Evolutionary conservation across 2,797 vertebrate species (phyloP).

Genomic region (Anabas testudineus): DNA sequence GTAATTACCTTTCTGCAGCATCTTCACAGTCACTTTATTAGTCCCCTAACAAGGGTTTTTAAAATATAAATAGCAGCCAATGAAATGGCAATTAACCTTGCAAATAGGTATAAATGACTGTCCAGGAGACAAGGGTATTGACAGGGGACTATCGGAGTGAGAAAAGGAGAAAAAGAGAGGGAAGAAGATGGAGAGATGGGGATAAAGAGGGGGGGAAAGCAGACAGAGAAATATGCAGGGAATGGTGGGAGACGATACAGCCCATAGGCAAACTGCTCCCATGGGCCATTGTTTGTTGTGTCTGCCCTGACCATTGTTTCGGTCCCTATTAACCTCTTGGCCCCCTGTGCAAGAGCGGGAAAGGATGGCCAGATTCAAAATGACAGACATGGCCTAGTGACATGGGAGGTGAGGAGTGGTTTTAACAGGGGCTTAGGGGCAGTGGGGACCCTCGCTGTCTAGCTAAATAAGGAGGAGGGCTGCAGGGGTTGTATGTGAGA

Average conservation of each 20-base stretch:
- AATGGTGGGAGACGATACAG: conserved; percentile 65
- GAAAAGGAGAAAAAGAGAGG: conserved; percentile 24
- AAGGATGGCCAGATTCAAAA: conserved; percentile 84
- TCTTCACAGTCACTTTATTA: conserved; percentile 84
- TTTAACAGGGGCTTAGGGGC: conserved; percentile 73
- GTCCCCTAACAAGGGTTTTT: conserved; percentile 80
- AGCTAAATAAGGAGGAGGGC: conserved; percentile 35
- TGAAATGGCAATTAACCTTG: conserved; percentile 86
- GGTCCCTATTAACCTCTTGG: conserved; percentile 89
- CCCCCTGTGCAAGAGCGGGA: conserved; percentile 84
- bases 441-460: conserved; percentile 83
- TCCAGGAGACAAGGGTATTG: conserved; percentile 77
- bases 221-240: conserved; percentile 45
- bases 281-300: conserved; percentile 85
- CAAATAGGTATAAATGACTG: conserved; percentile 83
- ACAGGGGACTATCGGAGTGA: conserved; percentile 62
- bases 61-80: conserved; percentile 83
- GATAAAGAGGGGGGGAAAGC: conserved; percentile 25
- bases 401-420: conserved; percentile 75
- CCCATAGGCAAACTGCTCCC: conserved; percentile 80
- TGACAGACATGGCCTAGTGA: conserved; percentile 84
- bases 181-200: conserved; percentile 25
- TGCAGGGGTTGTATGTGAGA: conserved; percentile 26
- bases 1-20: conserved; percentile 83
- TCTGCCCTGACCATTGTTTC: conserved; percentile 85